These are phyloP conservation scores for Sarcoramphus papa DNA, from an alignment of 2,797 vertebrate genomes.

Conservation along the genomic window DNA sequence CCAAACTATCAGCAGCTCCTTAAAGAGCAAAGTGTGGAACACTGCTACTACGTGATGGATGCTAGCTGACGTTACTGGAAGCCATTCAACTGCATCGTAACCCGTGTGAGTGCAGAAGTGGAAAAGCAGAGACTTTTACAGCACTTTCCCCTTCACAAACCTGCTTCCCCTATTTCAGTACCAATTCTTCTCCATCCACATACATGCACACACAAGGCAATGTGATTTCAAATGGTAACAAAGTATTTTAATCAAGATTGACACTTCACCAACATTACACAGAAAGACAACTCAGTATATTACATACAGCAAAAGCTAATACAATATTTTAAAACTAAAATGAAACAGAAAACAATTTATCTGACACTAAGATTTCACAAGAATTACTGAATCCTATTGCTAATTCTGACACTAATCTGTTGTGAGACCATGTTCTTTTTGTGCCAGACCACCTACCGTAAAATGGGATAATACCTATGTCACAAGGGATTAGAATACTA, in stretches of 20 bases:
- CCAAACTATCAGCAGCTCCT: not conserved
- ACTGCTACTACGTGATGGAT: not conserved
- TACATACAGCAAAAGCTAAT: not conserved
- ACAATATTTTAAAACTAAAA: not conserved
- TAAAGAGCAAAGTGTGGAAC: not conserved
- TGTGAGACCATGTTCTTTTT: slow-evolving; percentile 7
- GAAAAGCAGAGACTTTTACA: not conserved
- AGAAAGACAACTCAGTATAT: not conserved
- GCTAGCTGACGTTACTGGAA: not conserved
- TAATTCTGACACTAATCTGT: slow-evolving; percentile 37
- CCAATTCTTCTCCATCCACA: not conserved
- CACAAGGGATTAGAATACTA: not conserved
- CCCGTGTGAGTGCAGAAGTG: not conserved
- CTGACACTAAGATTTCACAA: slow-evolving; percentile 1
- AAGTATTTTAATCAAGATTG: not conserved
- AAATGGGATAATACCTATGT: slow-evolving; percentile 27
- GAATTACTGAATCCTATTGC: slow-evolving; percentile 1
- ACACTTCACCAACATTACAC: not conserved
- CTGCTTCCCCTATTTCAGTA: not conserved
- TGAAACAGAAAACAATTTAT: not conserved
- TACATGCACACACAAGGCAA: not conserved
- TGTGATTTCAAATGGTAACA: not conserved
- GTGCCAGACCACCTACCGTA: not conserved
- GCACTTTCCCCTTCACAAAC: not conserved
- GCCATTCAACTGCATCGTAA: not conserved